phyloP scores from a whole-genome alignment of 2,888 invertebrate genomes.

The Melanotus villosus region DNA sequence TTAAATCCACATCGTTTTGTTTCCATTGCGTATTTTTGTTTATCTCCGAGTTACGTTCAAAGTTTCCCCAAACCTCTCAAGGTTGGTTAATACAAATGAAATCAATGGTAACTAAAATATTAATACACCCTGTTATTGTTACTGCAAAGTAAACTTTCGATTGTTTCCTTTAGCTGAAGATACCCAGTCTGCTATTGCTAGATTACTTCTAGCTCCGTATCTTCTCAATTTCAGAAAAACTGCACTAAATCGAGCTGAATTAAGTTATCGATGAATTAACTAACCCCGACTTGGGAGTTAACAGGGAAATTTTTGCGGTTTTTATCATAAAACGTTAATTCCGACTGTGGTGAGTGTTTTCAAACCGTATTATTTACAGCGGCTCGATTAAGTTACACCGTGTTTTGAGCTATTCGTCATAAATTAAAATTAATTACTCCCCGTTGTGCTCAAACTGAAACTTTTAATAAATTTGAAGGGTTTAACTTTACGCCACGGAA shows the following conservation, averaged over 20 bases:
- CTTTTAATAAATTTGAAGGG: neutral
- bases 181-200: too few relatives aligned
- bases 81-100: neutral
- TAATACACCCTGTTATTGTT: neutral
- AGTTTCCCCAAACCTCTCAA: neutral
- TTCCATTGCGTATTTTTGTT: neutral
- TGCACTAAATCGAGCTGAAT: too few relatives aligned
- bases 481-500: neutral
- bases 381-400: neutral
- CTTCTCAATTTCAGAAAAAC: too few relatives aligned
- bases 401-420: neutral
- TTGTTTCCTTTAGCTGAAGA: too few relatives aligned
- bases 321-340: too few relatives aligned
- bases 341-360: too few relatives aligned
- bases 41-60: neutral
- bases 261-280: too few relatives aligned
- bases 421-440: slow-evolving; percentile 14
- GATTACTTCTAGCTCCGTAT: neutral
- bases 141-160: neutral
- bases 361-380: too few relatives aligned
- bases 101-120: neutral
- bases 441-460: neutral
- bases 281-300: too few relatives aligned
- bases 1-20: too few relatives aligned
- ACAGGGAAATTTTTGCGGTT: too few relatives aligned